These are phyloP conservation scores for Drosophila nr. perissopoda DNA, from an alignment of 2,888 invertebrate genomes.

Conservation along the genomic window DNA sequence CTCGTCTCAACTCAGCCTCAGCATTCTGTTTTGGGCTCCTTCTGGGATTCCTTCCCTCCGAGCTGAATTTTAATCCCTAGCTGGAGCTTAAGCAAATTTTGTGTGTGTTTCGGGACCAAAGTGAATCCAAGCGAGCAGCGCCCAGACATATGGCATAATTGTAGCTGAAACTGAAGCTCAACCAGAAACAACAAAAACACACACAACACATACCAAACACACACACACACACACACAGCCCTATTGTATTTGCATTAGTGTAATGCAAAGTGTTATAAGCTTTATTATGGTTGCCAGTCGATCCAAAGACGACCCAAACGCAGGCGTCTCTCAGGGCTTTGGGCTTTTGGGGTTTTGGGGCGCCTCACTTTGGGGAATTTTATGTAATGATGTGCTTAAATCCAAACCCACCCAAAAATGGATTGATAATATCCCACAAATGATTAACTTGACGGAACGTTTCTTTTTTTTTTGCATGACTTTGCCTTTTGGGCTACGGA, in stretches of 20 bases:
- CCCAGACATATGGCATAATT: constrained; percentile 76
- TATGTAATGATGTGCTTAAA: constrained; percentile 79
- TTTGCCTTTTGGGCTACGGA: constrained; percentile 14
- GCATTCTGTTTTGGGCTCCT: constrained; percentile 21
- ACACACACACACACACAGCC: constrained; percentile 19
- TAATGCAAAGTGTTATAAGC: constrained; percentile 81
- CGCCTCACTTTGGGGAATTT: constrained; percentile 71
- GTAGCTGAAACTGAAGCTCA: constrained; percentile 56
- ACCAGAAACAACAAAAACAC: constrained; percentile 20
- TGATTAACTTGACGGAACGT: constrained; percentile 79
- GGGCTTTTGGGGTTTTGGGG: neutral
- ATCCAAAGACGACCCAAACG: constrained; percentile 46
- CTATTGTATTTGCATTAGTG: constrained; percentile 82
- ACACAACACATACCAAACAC: neutral
- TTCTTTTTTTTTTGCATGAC: constrained; percentile 46
- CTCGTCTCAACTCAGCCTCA: neutral
- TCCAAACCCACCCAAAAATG: constrained; percentile 71
- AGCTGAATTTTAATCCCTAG: constrained; percentile 72
- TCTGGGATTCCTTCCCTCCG: constrained; percentile 31
- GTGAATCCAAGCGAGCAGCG: constrained; percentile 55
- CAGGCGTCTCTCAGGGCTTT: constrained; percentile 26
- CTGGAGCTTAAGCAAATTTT: constrained; percentile 77
- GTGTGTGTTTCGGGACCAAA: constrained; percentile 48
- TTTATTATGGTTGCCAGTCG: constrained; percentile 73
- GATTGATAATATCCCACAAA: constrained; percentile 82